Evolutionary conservation across 2,888 invertebrate genomes (phyloP), one percentile per base, ranked within the genome.

Genomic region (Macrosoma leucophasiata): DNA sequence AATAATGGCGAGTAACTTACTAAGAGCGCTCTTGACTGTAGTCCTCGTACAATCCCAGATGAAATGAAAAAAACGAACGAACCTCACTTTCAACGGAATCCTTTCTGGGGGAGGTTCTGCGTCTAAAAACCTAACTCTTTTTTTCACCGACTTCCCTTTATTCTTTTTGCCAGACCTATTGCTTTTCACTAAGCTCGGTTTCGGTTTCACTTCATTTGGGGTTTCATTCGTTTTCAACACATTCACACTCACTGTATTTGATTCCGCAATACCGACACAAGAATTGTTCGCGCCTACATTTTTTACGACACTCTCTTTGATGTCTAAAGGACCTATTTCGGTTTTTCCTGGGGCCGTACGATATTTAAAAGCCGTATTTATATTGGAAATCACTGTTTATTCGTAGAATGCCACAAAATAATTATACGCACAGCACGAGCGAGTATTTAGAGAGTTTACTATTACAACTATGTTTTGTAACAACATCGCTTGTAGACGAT

Each of bases 51-150:
- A 63, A 39, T 59, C 64, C 76, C 74, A 72, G 42, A 78, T 56
- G 41, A 67, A 62, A 55, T 61, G 61, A 52, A 75, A 66, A 59
- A 73, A 66, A 22, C 50, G 55, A 36, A 58, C 53, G 49, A 75
- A 63, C 34, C 77, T 69, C 46, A 66, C 61, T 51, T 62, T 61
- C 39, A 77, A 46, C 29, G 75, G 57, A 41, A 51, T 47, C 44
- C 41, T 58, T 44, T 63, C 62, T 33, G 46, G 37, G 28, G 41
- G 46, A 42, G 57, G 57, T 29, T 67, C 67, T 18, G 46, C 50
- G 52, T 76, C 78, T 43, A 55, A 61, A 49, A 81, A 81, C 50
- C 69, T 62, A 50, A 81, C 78, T 60, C 62, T 69, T 68, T 81
- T 79, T 67, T 75, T 77, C 37, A 46, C 46, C 5, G 18, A 11